Evolutionary conservation across 2,888 invertebrate species (phyloP).

Genomic region (Aphodius sticticus): DNA sequence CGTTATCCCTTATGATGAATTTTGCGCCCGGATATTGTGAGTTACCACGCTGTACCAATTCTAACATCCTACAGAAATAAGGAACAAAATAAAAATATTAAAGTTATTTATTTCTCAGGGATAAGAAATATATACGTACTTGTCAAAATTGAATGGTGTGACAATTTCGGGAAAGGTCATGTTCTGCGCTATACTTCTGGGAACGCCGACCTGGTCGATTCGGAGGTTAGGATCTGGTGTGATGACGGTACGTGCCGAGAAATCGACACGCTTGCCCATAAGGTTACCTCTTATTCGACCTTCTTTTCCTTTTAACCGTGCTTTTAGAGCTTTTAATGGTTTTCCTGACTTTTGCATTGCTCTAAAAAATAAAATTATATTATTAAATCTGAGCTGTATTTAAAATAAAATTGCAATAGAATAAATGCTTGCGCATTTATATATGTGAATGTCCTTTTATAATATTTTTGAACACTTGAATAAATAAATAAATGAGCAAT

Average conservation of each 20-base stretch:
- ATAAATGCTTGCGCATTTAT: no score
- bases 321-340: conserved; percentile 97
- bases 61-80: conserved; percentile 70
- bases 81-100: neutral
- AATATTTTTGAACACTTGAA: neutral
- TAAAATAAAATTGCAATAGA: conserved; percentile 25
- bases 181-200: conserved; percentile 97
- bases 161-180: conserved; percentile 99
- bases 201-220: conserved; percentile 98
- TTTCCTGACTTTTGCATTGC: conserved; percentile 99
- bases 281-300: conserved; percentile 98
- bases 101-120: neutral
- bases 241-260: conserved; percentile 98
- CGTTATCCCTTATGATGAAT: conserved; percentile 98
- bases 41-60: conserved; percentile 94
- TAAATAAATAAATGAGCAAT: conserved; percentile 16
- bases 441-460: no score
- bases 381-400: conserved; percentile 14
- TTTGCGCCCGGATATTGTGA: conserved; percentile 99
- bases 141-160: conserved; percentile 98
- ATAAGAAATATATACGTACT: conserved; percentile 60
- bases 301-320: conserved; percentile 97
- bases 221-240: conserved; percentile 95
- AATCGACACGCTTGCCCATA: conserved; percentile 99
- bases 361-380: conserved; percentile 59